Base-by-base conservation (phyloP, 2,113 vertebrate genomes). In the Gymnocephalus cernua region DNA sequence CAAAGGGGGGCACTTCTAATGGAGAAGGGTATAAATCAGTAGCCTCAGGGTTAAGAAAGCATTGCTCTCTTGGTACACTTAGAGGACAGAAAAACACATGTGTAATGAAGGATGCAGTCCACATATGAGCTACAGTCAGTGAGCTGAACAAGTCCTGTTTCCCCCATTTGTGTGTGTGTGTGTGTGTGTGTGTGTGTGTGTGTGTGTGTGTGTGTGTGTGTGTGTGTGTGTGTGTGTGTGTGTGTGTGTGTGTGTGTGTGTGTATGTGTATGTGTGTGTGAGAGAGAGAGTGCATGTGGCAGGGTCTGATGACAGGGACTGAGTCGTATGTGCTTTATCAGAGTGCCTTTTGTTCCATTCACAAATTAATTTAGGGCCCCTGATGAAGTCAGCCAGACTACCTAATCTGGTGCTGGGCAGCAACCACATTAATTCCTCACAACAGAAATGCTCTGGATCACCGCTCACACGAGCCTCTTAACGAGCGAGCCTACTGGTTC, bases 361-460 rank as follows among this genome's bases (percentile, higher is more conserved):
- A 85, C 83, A 79, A 54, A 67, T 66, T 67, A 81, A 84, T 81
- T 92, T 84, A 80, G 69, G 75, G 32, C 45, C 61, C 63, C 71
- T 65, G 77, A 80, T 90, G 79, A 89, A 91, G 88, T 89, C 86
- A 90, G 76, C 44, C 82, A 85, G 84, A 77, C 86, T 74, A 87
- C 88, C 82, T 89, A 85, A 83, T 71, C 68, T 38, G 56, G 54
- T n/a, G 8, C 74, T 59, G 71, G 75, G 75, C 74, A 67, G 77
- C 82, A 82, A 66, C 75, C 32, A 54, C 85, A 93, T 95, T 94
- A 92, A 94, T 93, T 93, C 92, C 73, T 58, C 48, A 56, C 90
- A 82, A 50, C 69, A 77, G 62, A 65, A 63, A 80, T 27, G 65
- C 56, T 88, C 32, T 71, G 86, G 85, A 84, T 89, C 85, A 87